Conservation (phyloP, 2,113 vertebrate genomes). For the Boulengeromyrus knoepffleri region DNA sequence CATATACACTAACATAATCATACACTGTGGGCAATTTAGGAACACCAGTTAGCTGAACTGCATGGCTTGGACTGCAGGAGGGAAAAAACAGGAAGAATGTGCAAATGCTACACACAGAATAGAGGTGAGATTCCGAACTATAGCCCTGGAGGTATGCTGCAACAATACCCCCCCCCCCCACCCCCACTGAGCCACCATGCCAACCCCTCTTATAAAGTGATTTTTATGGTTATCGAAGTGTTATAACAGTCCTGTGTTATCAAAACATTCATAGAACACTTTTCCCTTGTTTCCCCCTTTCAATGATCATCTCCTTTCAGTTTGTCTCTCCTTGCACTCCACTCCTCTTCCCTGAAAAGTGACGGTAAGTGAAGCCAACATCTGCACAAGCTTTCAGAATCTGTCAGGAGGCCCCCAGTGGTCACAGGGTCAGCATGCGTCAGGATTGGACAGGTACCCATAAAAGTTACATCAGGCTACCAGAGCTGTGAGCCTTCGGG, state of each 20-base stretch:
- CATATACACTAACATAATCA: neutral
- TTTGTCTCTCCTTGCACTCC: neutral
- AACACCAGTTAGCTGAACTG: neutral
- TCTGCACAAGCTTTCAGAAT: neutral
- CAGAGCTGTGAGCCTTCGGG: neutral
- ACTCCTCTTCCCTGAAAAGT: neutral
- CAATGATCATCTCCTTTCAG: neutral
- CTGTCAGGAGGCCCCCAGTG: neutral
- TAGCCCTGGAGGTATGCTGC: neutral
- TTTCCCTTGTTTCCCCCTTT: neutral
- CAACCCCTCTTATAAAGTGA: neutral
- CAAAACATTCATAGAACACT: neutral
- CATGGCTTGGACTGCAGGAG: neutral
- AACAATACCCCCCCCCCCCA: neutral
- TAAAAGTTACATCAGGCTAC: neutral
- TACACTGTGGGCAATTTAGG: neutral
- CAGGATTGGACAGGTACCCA: neutral
- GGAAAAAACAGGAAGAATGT: neutral
- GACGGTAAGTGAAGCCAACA: neutral
- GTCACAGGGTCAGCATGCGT: neutral
- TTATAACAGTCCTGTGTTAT: neutral
- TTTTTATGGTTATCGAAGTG: neutral
- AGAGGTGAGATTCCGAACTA: neutral
- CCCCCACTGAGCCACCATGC: neutral
- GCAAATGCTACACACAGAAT: neutral